phyloP scores from a whole-genome alignment of 2,888 invertebrate genomes.

The Bhutanitis thaidina region DNA sequence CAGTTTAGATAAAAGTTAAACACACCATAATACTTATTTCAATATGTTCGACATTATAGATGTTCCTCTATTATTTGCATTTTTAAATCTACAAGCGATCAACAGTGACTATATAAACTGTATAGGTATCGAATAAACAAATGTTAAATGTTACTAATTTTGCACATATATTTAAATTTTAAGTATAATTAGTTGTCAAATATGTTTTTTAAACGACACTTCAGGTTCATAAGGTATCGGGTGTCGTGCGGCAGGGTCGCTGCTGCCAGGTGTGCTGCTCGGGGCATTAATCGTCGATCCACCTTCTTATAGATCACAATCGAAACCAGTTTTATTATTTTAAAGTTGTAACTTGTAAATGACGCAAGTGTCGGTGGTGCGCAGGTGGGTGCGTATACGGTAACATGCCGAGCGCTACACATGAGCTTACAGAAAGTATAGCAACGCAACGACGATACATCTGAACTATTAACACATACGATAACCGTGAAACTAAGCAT shows the following conservation, averaged over 20 bases:
- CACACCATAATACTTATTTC: background rate
- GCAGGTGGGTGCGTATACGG: constrained; percentile 68
- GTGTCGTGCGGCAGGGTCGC: constrained; percentile 28
- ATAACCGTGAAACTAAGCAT: too few species aligned
- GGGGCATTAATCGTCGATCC: constrained; percentile 69
- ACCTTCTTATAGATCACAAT: constrained; percentile 75
- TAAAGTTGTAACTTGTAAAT: constrained; percentile 71
- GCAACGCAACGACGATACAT: constrained; percentile 17
- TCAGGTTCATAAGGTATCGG: constrained; percentile 11
- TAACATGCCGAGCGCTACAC: constrained; percentile 42
- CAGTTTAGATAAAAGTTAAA: background rate
- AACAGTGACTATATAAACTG: background rate
- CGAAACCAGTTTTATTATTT: constrained; percentile 77
- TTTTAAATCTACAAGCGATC: background rate
- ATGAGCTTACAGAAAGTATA: constrained; percentile 36
- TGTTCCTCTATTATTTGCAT: too few species aligned
- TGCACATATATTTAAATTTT: constrained; percentile 33
- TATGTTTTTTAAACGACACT: constrained; percentile 23
- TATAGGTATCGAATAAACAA: constrained; percentile 22
- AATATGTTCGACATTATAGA: too few species aligned
- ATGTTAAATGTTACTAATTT: constrained; percentile 26
- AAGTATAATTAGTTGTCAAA: constrained; percentile 24
- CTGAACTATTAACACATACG: too few species aligned
- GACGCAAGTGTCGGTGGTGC: constrained; percentile 72
- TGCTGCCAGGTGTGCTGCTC: constrained; percentile 54